Conservation (phyloP, 2,888 invertebrate species). For the Dynastes tityus region DNA sequence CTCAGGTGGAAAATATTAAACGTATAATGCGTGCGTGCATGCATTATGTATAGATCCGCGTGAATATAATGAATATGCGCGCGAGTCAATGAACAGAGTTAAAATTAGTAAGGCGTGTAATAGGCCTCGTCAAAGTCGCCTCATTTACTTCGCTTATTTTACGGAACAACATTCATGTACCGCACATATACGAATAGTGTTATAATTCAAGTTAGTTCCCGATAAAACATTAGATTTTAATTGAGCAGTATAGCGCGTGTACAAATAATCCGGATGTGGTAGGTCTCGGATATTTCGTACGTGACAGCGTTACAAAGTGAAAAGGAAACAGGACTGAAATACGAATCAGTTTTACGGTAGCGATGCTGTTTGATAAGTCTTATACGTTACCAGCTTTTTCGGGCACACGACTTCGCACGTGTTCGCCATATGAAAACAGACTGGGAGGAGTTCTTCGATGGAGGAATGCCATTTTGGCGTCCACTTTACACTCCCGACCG, state of each 20-base stretch:
- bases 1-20: slow-evolving; percentile 27
- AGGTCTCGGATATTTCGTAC: slow-evolving; percentile 54
- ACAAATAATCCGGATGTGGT: slow-evolving; percentile 52
- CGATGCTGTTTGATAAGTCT: slow-evolving; percentile 53
- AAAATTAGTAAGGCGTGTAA: slow-evolving; percentile 46
- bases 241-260: slow-evolving; percentile 46
- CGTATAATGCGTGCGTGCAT: slow-evolving; percentile 5
- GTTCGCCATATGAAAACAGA: slow-evolving; percentile 57
- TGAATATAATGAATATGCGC: slow-evolving; percentile 34
- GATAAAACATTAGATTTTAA: slow-evolving; percentile 47
- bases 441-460: slow-evolving; percentile 57
- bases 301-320: slow-evolving; percentile 58
- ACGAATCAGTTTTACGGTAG: slow-evolving; percentile 54
- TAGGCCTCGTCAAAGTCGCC: slow-evolving; percentile 37
- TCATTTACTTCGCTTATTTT: slow-evolving; percentile 40
- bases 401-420: slow-evolving; percentile 55
- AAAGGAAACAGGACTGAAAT: slow-evolving; percentile 57
- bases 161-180: neutral
- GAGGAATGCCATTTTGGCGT: slow-evolving; percentile 59
- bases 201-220: slow-evolving; percentile 34
- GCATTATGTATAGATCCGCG: slow-evolving; percentile 5
- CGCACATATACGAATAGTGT: neutral
- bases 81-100: slow-evolving; percentile 38
- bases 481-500: slow-evolving; percentile 52
- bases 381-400: slow-evolving; percentile 50